A percentile compares a stretch with the other conserved stretches of the same genome.
Evolutionary conservation across 2,888 invertebrate species (phyloP).

Genomic region (Tipula helvola): DNA sequence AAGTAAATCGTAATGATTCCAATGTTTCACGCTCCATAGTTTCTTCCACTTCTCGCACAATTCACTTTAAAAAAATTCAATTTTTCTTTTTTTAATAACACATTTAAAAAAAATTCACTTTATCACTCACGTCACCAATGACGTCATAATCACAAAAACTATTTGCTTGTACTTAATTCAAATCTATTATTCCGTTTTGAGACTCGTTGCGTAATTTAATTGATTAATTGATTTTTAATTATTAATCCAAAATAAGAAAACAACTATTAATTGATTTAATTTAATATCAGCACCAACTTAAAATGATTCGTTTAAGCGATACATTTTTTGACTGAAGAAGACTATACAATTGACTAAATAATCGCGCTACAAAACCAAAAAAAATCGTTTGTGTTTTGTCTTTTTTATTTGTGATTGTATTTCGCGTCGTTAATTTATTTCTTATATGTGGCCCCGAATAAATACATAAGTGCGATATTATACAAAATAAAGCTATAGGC

Average conservation of each 20-base stretch:
- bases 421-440: not conserved
- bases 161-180: no score
- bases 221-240: not conserved
- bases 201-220: no score
- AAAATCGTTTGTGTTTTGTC: not conserved
- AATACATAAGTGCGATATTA: no score
- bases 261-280: not conserved
- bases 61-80: not conserved
- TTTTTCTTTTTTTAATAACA: not conserved
- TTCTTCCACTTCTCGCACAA: not conserved
- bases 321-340: not conserved
- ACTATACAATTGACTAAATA: not conserved
- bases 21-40: constrained; percentile 19
- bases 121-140: no score
- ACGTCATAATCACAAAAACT: not conserved
- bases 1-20: constrained; percentile 37
- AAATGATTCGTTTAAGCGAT: not conserved
- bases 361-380: not conserved
- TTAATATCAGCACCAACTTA: not conserved
- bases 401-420: not conserved
- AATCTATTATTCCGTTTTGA: no score
- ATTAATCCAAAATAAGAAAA: not conserved
- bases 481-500: no score
- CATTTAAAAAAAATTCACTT: not conserved
- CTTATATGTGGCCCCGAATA: not conserved